Evolutionary conservation across 2,797 vertebrate species (phyloP).

Genomic region (Sciurus carolinensis): DNA sequence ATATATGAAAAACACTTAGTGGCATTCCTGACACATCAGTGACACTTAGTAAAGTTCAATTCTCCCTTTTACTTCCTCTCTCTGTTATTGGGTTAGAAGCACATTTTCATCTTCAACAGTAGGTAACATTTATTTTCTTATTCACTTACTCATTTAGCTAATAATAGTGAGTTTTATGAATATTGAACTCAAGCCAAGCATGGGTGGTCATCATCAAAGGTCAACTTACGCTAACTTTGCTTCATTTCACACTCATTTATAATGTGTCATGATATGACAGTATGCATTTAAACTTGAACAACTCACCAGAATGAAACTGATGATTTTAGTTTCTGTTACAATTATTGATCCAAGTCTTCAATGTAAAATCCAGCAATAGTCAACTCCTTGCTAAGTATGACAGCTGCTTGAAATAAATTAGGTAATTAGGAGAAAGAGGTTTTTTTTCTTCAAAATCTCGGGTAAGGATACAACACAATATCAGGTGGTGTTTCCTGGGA

Average conservation of each 20-base stretch:
- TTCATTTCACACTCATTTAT: conserved; percentile 58
- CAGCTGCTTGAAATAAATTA: conserved; percentile 23
- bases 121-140: background rate
- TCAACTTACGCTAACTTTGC: conserved; percentile 14
- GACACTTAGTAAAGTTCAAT: background rate
- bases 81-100: background rate
- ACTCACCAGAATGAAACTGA: background rate
- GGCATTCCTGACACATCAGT: background rate
- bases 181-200: conserved; percentile 40
- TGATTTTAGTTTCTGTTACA: conserved; percentile 33
- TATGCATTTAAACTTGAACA: conserved; percentile 49
- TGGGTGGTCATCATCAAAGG: background rate
- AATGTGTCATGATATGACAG: background rate
- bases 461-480: background rate
- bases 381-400: background rate
- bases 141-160: conserved; percentile 1
- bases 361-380: conserved; percentile 5
- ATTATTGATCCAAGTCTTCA: conserved; percentile 47
- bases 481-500: background rate
- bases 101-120: background rate
- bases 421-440: background rate
- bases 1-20: conserved; percentile 13
- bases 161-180: conserved; percentile 16
- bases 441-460: conserved; percentile 54
- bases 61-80: background rate